Base-by-base conservation (phyloP, 2,888 invertebrate species). In the Tyria jacobaeae region DNA sequence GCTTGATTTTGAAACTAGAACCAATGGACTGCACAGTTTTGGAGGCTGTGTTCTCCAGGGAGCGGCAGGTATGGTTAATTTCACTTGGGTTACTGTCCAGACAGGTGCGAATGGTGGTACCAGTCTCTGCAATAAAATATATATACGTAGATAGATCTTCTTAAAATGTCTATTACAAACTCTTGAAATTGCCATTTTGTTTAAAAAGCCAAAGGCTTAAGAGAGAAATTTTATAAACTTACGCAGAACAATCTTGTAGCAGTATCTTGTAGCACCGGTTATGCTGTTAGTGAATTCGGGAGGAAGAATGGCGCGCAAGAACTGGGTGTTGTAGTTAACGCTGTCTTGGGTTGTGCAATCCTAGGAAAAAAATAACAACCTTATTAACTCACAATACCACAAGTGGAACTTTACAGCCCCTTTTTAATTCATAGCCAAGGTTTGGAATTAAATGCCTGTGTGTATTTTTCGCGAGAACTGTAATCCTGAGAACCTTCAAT, bases 231-330 rank as follows among this genome's bases (percentile, higher is more conserved):
- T 24, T 51, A 34, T 21, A 24, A 58, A 88, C 91, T 86, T 51
- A 92, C 92, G 77, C 69, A 88, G 81, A 12, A 89, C 81, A 37
- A 92, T 84, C 67, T 92, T 92, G 82, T 91, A 89, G 71, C 93
- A 94, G 62, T 85, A 89, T 82, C 87, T 86, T 0, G 90, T 85
- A 0, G 90, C 88, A 4, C 90, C 91, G 1, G 79, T 63, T 0
- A 87, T 79, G 12, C 83, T 79, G 27, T 83, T 81, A 14, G 84
- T 71, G 3, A 88, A 68, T 3, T 88, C 87, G 31, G 65, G 62
- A 0, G 89, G 88, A 24, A 92, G 79, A 7, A 89, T 66, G 9
- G 54, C 61, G 49, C 80, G 79, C 15, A 93, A 84, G 14, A 86
- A 86, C 47, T 82, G 83, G 2, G 77, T 73, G 7, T 63, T 64